Evolutionary conservation across 2,888 invertebrate species (phyloP).

Genomic region (Limnephilus auricula): DNA sequence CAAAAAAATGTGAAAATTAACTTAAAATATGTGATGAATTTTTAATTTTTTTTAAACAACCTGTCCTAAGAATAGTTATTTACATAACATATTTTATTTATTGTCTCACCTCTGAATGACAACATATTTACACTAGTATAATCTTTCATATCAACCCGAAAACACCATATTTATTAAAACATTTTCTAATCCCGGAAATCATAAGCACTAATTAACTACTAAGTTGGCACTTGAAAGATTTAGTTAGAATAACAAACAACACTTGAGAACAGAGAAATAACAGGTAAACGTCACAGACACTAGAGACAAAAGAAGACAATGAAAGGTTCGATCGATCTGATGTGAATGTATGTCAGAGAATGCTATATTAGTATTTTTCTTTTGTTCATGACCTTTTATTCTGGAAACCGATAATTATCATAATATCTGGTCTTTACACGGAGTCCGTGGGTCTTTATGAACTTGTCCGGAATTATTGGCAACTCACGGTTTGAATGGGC

Average conservation of each 20-base stretch:
- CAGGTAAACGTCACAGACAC: background rate
- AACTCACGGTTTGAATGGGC: too few relatives aligned
- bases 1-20: too few relatives aligned
- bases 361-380: background rate
- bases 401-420: background rate
- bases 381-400: background rate
- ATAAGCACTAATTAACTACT: background rate
- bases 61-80: too few relatives aligned
- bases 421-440: too few relatives aligned
- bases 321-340: background rate
- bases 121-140: background rate
- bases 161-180: too few relatives aligned
- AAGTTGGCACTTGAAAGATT: background rate
- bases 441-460: too few relatives aligned
- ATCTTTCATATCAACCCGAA: background rate
- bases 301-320: background rate
- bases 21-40: too few relatives aligned
- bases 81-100: too few relatives aligned
- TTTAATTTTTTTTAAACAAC: too few relatives aligned
- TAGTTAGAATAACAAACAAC: background rate
- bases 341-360: background rate
- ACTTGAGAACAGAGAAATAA: background rate
- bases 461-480: too few relatives aligned
- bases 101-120: background rate
- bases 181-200: background rate